Base-by-base conservation (phyloP, 2,888 invertebrate genomes). In the Drosophila peninsularis region DNA sequence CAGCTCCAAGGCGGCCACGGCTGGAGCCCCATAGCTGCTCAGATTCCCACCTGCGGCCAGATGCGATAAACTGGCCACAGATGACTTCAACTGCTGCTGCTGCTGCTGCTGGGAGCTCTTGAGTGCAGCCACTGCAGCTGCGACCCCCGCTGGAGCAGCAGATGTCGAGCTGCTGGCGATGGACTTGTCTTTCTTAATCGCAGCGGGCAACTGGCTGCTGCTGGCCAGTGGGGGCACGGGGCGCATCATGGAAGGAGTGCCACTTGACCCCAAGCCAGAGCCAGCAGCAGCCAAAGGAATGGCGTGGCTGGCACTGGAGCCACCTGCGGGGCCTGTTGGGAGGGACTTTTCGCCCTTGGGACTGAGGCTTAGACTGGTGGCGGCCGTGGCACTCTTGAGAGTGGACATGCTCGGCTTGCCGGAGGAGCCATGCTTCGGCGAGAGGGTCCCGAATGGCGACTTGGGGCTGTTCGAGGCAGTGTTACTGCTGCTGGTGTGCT, bases 401-500 rank as follows among this genome's bases (percentile, higher is more conserved):
- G 97, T 95, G 0, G 97, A 96, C 96, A 97, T 97, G 88, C 97
- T 97, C 0, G 97, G 97, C 90, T 97, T 97, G 0, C 97, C 97
- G 1, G 96, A 95, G 14, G 92, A 92, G 80, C 94, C 94, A 81
- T 96, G 96, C 91, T 97, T 97, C 21, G 97, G 97, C 17, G 96
- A 96, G 14, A 95, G 95, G 19, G 95, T 95, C 54, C 95, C 95
- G 90, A 96, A 96, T 2, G 91, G 91, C 89, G 95, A 96, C 93
- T 96, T 96, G 80, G 96, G 96, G 91, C 95, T 96, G 61, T 95
- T 95, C 69, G 95, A 95, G 21, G 95, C 95, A 13, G 95, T 92
- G 57, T 76, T 80, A 80, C 96, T 96, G 91, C 96, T 96, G 5
- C 96, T 96, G 89, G 94, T 95, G 73, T 93, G 95, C 88, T 96